Conservation (phyloP, 2,888 invertebrate genomes). For the Diarsia brunnea region DNA sequence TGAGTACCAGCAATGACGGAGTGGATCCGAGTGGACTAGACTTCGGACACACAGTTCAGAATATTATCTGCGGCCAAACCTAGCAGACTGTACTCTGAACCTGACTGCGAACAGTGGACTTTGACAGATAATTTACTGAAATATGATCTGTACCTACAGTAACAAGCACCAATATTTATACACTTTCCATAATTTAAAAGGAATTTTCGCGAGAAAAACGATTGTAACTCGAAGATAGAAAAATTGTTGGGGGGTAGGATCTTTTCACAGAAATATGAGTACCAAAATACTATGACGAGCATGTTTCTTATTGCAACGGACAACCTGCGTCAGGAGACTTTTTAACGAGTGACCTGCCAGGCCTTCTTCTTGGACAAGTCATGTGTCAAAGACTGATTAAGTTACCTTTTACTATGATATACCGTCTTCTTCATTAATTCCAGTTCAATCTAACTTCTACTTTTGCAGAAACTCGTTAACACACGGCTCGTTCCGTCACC, state of each 20-base stretch:
- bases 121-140: not conserved
- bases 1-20: not conserved
- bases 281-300: no score
- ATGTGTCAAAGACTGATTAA: not conserved
- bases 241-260: no score
- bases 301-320: no score
- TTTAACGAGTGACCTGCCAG: no score
- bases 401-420: not conserved
- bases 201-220: no score
- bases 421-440: not conserved
- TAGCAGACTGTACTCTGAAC: not conserved
- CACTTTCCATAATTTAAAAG: no score
- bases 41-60: not conserved
- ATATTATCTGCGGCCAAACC: not conserved
- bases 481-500: not conserved
- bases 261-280: no score
- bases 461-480: conserved; percentile 6
- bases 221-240: no score
- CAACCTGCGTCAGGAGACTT: no score
- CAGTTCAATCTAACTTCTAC: not conserved
- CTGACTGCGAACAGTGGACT: not conserved
- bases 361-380: no score
- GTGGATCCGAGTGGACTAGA: not conserved
- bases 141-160: no score
- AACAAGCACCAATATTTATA: no score